These are phyloP conservation scores for Aspidoscelis tigris DNA, from an alignment of 2,113 vertebrate species.

Conservation along the genomic window DNA sequence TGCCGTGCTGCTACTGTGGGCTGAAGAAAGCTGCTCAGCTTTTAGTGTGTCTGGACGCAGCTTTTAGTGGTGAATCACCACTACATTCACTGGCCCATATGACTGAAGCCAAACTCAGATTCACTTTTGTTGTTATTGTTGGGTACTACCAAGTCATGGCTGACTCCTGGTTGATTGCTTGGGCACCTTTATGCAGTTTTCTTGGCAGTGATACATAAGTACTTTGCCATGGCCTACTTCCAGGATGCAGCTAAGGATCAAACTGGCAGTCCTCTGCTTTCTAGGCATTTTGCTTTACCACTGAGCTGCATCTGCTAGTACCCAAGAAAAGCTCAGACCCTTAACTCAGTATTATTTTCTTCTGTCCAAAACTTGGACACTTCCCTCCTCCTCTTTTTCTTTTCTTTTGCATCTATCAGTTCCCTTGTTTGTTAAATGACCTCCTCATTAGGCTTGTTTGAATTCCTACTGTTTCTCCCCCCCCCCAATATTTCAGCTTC, in stretches of 20 bases:
- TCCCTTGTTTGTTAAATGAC: constrained; percentile 5
- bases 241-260: background rate
- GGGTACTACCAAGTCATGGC: too few species aligned
- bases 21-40: too few species aligned
- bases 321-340: background rate
- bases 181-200: too few species aligned
- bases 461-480: background rate
- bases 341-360: background rate
- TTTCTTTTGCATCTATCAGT: background rate
- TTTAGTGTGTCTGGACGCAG: too few species aligned
- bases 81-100: background rate
- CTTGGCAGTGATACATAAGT: too few species aligned
- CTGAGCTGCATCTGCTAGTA: background rate
- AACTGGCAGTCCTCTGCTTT: background rate
- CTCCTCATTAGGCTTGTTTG: constrained; percentile 13
- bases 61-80: too few species aligned
- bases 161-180: too few species aligned
- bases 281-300: background rate
- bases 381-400: background rate
- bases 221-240: background rate
- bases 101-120: background rate
- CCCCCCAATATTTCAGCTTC: constrained; percentile 1
- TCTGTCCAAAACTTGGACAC: background rate
- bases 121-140: too few species aligned
- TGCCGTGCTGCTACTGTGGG: too few species aligned